Evolutionary conservation across 1,140 invertebrate genomes (phyloP).

Genomic region (Whitmania pigra): DNA sequence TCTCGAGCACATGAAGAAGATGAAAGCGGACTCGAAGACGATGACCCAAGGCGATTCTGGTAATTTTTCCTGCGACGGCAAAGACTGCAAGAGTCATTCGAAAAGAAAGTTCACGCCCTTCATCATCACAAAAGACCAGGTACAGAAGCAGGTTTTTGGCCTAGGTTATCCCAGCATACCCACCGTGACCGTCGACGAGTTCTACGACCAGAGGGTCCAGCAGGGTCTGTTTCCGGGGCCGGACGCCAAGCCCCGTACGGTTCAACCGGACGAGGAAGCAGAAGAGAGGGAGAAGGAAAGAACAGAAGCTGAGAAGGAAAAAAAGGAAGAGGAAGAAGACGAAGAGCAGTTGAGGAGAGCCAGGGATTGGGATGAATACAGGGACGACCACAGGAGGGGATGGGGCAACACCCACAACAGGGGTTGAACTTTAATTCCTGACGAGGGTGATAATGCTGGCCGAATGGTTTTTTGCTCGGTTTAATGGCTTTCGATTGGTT

Average conservation of each 20-base stretch:
- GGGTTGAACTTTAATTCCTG: constrained; percentile 43
- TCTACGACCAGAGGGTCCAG: constrained; percentile 73
- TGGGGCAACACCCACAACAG: constrained; percentile 76
- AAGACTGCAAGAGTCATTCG: constrained; percentile 11
- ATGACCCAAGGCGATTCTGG: constrained; percentile 1
- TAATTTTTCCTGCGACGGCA: constrained; percentile 2
- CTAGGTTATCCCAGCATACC: constrained; percentile 85
- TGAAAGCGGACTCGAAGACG: constrained; percentile 18
- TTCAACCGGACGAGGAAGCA: constrained; percentile 6
- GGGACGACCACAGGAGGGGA: constrained; percentile 69
- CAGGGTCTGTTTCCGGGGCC: constrained; percentile 53
- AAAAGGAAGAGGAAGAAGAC: constrained; percentile 61
- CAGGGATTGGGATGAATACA: constrained; percentile 75
- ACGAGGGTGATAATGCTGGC: too few species aligned
- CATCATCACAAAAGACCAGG: constrained; percentile 73
- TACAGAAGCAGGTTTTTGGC: constrained; percentile 86
- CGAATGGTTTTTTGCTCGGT: too few species aligned
- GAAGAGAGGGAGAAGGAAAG: constrained; percentile 41
- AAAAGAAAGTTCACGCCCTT: constrained; percentile 62
- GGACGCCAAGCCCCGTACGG: neutral
- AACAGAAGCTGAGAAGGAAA: constrained; percentile 50
- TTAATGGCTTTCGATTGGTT: too few species aligned
- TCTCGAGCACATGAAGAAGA: constrained; percentile 29
- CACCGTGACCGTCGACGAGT: constrained; percentile 81
- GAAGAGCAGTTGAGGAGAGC: constrained; percentile 53